Evolutionary conservation across 1,140 invertebrate genomes (phyloP).

Genomic region (Olivierus martensii): DNA sequence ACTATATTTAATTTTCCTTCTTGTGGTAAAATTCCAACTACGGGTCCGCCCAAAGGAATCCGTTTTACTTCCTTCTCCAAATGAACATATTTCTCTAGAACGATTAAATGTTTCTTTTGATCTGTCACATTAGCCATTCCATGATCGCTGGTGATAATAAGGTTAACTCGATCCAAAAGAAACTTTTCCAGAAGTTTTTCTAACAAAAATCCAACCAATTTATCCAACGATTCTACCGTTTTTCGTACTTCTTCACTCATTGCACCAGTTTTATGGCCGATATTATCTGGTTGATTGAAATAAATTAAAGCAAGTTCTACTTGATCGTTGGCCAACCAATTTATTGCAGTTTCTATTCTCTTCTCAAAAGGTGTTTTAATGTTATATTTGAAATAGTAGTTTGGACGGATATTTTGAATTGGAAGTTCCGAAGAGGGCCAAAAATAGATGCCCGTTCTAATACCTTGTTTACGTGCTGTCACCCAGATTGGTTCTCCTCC

Average conservation of each 20-base stretch:
- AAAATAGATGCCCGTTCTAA: conserved; percentile 25
- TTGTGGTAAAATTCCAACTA: not conserved
- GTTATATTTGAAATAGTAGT: conserved; percentile 23
- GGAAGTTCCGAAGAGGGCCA: conserved; percentile 33
- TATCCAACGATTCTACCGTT: conserved; percentile 10
- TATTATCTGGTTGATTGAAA: conserved; percentile 20
- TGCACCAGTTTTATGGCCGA: conserved; percentile 23
- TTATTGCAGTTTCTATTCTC: not conserved
- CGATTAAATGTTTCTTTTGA: not conserved
- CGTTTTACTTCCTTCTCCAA: not conserved
- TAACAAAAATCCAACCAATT: conserved; percentile 17
- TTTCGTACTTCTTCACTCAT: not conserved
- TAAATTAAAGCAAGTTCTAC: conserved; percentile 19
- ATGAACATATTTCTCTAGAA: conserved; percentile 1
- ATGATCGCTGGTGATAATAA: conserved; percentile 25
- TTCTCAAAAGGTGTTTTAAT: conserved; percentile 2
- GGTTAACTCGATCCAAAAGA: conserved; percentile 12
- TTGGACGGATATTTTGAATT: conserved; percentile 25
- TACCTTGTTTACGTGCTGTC: conserved; percentile 19
- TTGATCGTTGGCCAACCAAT: conserved; percentile 3
- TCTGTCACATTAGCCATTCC: conserved; percentile 17
- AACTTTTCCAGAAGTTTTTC: conserved; percentile 2
- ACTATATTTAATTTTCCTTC: conserved; percentile 12
- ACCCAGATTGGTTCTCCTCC: conserved; percentile 3
- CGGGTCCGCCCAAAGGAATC: not conserved